Evolutionary conservation across 2,113 vertebrate genomes (phyloP).

Genomic region (Bolborhynchus lineola): DNA sequence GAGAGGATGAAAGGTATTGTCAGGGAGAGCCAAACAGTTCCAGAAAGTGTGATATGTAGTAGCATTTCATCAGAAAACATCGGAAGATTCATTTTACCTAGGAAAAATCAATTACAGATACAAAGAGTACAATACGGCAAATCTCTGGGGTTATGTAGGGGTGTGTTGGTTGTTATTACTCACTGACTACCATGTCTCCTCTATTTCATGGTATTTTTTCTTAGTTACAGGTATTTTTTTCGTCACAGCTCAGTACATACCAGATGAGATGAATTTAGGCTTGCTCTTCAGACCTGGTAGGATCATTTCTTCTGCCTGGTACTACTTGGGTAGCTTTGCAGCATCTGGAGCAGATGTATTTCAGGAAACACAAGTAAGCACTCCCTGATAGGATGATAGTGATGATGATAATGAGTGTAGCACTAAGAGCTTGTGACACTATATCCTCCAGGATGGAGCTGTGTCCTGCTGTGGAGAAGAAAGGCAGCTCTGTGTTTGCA

Average conservation of each 20-base stretch:
- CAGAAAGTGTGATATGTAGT: background rate
- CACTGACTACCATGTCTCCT: accelerated
- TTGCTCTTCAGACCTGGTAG: conserved; percentile 73
- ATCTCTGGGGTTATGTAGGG: background rate
- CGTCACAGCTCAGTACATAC: background rate
- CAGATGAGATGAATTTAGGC: conserved; percentile 7
- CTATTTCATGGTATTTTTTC: background rate
- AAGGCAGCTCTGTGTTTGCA: background rate
- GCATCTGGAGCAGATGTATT: conserved; percentile 73
- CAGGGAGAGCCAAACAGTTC: background rate
- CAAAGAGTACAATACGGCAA: background rate
- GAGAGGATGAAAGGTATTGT: background rate
- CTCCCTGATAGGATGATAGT: conserved; percentile 60
- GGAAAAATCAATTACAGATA: background rate
- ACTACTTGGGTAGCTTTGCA: conserved; percentile 69
- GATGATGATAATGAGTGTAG: conserved; percentile 71
- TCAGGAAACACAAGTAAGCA: conserved; percentile 76
- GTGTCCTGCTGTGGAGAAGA: conserved; percentile 12
- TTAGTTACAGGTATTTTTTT: background rate
- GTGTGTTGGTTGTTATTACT: background rate
- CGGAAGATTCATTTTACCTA: background rate
- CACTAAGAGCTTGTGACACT: conserved; percentile 63
- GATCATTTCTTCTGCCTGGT: conserved; percentile 53
- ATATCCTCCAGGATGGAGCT: conserved; percentile 51
- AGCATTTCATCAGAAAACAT: background rate